Evolutionary conservation across 2,888 invertebrate genomes (phyloP).

Genomic region (Trileptium ribeirensis): DNA sequence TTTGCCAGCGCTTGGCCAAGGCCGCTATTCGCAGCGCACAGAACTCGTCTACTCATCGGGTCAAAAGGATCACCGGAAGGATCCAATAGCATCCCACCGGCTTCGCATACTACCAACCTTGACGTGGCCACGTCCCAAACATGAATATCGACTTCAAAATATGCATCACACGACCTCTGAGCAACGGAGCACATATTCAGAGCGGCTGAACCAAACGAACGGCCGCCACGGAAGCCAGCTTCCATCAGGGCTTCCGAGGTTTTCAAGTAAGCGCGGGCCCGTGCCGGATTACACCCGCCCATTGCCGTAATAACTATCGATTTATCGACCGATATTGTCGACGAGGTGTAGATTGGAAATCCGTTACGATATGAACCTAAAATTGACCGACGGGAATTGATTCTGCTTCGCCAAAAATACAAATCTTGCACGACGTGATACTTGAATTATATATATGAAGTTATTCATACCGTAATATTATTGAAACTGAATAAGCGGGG

Average conservation of each 20-base stretch:
- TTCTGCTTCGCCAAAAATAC: too few species aligned
- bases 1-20: conserved; percentile 63
- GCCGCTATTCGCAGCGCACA: conserved; percentile 68
- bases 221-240: conserved; percentile 56
- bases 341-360: conserved; percentile 41
- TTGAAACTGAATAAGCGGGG: too few species aligned
- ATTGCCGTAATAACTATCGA: not conserved
- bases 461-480: too few species aligned
- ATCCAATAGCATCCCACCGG: conserved; percentile 83
- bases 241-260: not conserved
- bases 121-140: conserved; percentile 83
- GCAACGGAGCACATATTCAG: conserved; percentile 90
- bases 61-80: conserved; percentile 74
- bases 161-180: conserved; percentile 62
- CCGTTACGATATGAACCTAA: conserved; percentile 9
- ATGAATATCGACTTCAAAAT: conserved; percentile 87
- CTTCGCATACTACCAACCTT: conserved; percentile 79
- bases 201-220: conserved; percentile 84
- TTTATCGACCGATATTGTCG: conserved; percentile 17
- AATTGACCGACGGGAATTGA: too few species aligned
- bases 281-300: not conserved
- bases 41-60: conserved; percentile 68
- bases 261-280: not conserved
- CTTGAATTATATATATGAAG: too few species aligned
- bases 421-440: too few species aligned